Evolutionary conservation across 1,140 invertebrate species (phyloP).

Genomic region (Aphelenchoides avenae): DNA sequence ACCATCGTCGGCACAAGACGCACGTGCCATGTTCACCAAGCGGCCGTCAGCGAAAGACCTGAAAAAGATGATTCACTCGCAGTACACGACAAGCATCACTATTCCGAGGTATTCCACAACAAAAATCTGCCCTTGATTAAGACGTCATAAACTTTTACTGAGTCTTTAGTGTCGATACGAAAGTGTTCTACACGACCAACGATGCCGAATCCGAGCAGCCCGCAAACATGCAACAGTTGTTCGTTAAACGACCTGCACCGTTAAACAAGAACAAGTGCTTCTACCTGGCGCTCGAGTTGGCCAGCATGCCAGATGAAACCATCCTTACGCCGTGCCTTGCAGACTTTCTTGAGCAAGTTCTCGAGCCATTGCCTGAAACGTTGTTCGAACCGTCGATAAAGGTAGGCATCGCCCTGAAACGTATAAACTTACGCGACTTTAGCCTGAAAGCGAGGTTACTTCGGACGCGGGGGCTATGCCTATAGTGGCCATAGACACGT

Average conservation of each 20-base stretch:
- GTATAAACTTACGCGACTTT: background rate
- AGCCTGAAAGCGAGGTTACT: background rate
- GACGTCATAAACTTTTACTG: background rate
- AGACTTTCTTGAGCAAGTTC: slow-evolving; percentile 86
- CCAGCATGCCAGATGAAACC: slow-evolving; percentile 67
- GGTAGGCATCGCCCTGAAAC: background rate
- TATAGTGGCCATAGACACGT: slow-evolving; percentile 60
- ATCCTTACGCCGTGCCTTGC: slow-evolving; percentile 88
- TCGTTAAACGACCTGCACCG: background rate
- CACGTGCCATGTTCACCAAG: slow-evolving; percentile 26
- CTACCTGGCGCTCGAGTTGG: slow-evolving; percentile 51
- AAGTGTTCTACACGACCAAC: slow-evolving; percentile 48
- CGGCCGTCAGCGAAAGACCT: slow-evolving; percentile 37
- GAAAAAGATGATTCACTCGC: slow-evolving; percentile 17
- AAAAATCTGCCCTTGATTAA: background rate
- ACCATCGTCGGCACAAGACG: slow-evolving; percentile 11
- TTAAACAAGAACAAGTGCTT: slow-evolving; percentile 50
- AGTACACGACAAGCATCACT: slow-evolving; percentile 20
- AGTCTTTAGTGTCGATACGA: slow-evolving; percentile 37
- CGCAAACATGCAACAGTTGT: slow-evolving; percentile 11
- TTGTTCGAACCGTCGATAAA: slow-evolving; percentile 35
- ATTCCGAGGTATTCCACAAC: slow-evolving; percentile 11
- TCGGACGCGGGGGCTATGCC: slow-evolving; percentile 37
- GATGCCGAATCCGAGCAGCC: slow-evolving; percentile 22
- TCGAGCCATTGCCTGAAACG: slow-evolving; percentile 73